These are phyloP conservation scores for Plumapathes pennacea DNA, from an alignment of 92 coral and sea anemone genomes.

Conservation along the genomic window DNA sequence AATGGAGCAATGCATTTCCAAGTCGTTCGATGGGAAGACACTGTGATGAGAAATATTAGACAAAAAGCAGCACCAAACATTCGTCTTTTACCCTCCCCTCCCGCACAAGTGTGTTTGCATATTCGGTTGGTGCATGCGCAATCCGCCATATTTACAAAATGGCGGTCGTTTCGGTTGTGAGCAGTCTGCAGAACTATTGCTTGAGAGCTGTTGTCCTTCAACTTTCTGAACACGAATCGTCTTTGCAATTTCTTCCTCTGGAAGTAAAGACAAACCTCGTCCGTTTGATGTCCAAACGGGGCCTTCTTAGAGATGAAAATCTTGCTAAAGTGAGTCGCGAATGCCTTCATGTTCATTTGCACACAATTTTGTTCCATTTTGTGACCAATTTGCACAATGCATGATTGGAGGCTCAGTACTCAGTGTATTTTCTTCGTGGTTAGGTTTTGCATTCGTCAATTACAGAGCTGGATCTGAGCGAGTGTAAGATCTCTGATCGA, in stretches of 20 bases:
- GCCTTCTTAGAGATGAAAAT: slow-evolving; percentile 76
- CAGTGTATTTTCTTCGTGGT: not conserved
- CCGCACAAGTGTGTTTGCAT: not conserved
- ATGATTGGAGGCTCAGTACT: not conserved
- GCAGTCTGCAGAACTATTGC: slow-evolving; percentile 73
- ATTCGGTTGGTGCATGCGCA: too few relatives aligned
- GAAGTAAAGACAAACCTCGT: slow-evolving; percentile 74
- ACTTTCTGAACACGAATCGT: slow-evolving; percentile 65
- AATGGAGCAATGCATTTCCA: too few relatives aligned
- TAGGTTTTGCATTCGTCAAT: slow-evolving; percentile 66
- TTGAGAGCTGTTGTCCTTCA: slow-evolving; percentile 73
- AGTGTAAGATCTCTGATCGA: slow-evolving; percentile 64
- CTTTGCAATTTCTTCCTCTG: slow-evolving; percentile 58
- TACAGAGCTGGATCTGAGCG: slow-evolving; percentile 74
- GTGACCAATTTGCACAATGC: not conserved
- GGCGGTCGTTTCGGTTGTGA: slow-evolving; percentile 66
- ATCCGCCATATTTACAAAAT: slow-evolving; percentile 48
- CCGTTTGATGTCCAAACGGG: slow-evolving; percentile 78
- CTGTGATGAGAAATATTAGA: too few relatives aligned
- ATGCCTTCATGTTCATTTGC: not conserved
- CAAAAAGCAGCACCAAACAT: too few relatives aligned
- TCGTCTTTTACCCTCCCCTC: too few relatives aligned
- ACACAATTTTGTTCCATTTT: not conserved
- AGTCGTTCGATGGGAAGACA: too few relatives aligned
- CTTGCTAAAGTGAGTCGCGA: slow-evolving; percentile 52